These are phyloP conservation scores for Epinephelus awoara DNA, from an alignment of 2,797 vertebrate species.

Conservation along the genomic window DNA sequence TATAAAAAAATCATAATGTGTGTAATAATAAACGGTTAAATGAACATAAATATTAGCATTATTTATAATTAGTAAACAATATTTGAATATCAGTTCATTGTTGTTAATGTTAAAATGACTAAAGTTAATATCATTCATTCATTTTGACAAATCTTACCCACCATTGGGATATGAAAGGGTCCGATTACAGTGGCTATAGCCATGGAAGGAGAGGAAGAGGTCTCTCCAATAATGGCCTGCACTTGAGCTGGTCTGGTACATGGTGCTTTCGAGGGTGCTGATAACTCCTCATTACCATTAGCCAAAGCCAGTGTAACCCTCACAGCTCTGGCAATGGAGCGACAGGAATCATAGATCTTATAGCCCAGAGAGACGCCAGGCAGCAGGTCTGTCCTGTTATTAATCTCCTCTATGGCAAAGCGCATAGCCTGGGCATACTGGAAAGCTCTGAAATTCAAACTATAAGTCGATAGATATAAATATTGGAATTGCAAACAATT, in stretches of 20 bases:
- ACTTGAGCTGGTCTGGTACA: slow-evolving; percentile 73
- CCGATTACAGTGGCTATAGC: slow-evolving; percentile 77
- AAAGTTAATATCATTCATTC: too few species aligned
- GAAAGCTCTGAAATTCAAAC: slow-evolving; percentile 78
- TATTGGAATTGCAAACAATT: not conserved
- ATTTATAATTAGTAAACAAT: too few species aligned
- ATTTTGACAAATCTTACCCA: slow-evolving; percentile 26
- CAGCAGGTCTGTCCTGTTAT: slow-evolving; percentile 76
- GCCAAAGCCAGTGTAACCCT: slow-evolving; percentile 69
- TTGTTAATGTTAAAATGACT: too few species aligned
- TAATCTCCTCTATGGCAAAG: slow-evolving; percentile 82
- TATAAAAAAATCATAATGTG: too few species aligned
- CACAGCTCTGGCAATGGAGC: slow-evolving; percentile 67
- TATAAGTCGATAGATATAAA: slow-evolving; percentile 23
- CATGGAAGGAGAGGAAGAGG: slow-evolving; percentile 76
- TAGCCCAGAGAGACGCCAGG: slow-evolving; percentile 78
- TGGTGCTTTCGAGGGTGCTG: not conserved
- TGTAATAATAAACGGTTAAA: too few species aligned
- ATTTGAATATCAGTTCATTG: too few species aligned
- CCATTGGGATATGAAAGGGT: slow-evolving; percentile 78
- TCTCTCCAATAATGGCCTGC: slow-evolving; percentile 79
- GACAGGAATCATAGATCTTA: slow-evolving; percentile 74
- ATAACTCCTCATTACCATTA: slow-evolving; percentile 61
- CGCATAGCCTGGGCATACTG: slow-evolving; percentile 79
- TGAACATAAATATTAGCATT: too few species aligned